Base-by-base conservation (phyloP, 2,797 vertebrate species). In the Pantherophis vulpinus region DNA sequence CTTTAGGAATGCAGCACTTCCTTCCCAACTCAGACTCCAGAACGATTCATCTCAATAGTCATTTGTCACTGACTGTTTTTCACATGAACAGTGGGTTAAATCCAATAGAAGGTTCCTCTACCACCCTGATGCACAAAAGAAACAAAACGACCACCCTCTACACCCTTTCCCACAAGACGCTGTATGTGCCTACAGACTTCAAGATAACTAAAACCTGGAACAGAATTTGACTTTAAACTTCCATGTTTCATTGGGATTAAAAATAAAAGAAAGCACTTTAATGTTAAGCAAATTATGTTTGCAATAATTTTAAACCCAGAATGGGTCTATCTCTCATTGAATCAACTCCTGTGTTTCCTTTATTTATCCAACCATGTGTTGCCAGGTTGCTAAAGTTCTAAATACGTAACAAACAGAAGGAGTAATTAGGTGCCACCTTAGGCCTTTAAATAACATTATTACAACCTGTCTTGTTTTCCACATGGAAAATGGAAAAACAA, bases 381-480 rank as follows among this genome's bases (percentile, higher is more conserved):
- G 87, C 90, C 70, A 55, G 47, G 93, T 90, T 90, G 23, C 42
- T 91, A 37, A 88, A 74, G 89, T 58, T 88, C 63, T 61, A 94
- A 95, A 89, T 0, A 0, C 3, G 74, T 70, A 86, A 95, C 25
- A 29, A 93, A 94, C 93, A 94, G 29, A 5, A 94, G 55, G 61
- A 60, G 60, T 93, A 86, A 94, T 0, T 92, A 27, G 37, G 13
- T 51, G 93, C 92, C 59, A 90, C 3, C 42, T 61, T 14, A 60
- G 91, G 25, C 56, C 56, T 60, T 90, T 93, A 91, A 94, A 94
- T 93, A 95, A 92, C 95, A 94, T 94, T 91, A 89, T 94, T 63
- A 93, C 60, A 4, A 91, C 23, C 10, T 93, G 20, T 92, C 90
- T 92, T 95, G 60, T 92, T 96, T 93, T 91, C 16, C 70, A 66